Percentiles rank a stretch among this genome's conserved stretches.
These are phyloP conservation scores for Vulpes vulpes DNA, from an alignment of 2,113 vertebrate species.

Conservation along the genomic window DNA sequence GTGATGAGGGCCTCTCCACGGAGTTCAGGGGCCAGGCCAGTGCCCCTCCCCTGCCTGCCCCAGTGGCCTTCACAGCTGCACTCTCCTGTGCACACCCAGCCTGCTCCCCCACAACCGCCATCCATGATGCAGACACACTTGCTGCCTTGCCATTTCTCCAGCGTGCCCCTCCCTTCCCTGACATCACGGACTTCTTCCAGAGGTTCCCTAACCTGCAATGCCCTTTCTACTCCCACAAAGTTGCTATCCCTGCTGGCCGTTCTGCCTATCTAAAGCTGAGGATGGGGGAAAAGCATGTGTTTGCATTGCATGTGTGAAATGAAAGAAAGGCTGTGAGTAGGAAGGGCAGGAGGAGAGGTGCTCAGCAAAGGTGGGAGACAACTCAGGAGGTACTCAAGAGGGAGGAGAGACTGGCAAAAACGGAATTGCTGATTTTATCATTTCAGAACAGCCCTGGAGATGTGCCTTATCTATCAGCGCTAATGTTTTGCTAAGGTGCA, in stretches of 20 bases:
- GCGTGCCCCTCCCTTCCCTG: neutral
- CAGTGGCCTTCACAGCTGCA: neutral
- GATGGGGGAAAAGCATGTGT: rapidly evolving
- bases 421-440: neutral
- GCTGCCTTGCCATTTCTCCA: neutral
- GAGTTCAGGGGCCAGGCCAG: neutral
- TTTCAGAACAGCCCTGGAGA: neutral
- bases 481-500: neutral
- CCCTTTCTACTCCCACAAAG: neutral
- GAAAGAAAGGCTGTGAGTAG: neutral
- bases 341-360: neutral
- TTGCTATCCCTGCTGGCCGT: neutral
- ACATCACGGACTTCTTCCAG: neutral
- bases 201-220: neutral
- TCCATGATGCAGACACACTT: neutral
- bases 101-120: rapidly evolving
- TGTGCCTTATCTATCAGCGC: rapidly evolving
- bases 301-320: neutral
- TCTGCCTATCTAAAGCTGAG: neutral
- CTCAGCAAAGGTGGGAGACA: neutral
- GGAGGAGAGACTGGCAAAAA: neutral
- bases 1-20: neutral
- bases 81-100: neutral
- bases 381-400: neutral
- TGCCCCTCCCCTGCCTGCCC: neutral